These are phyloP conservation scores for Clitarchus hookeri DNA, from an alignment of 2,888 invertebrate species.

Conservation along the genomic window DNA sequence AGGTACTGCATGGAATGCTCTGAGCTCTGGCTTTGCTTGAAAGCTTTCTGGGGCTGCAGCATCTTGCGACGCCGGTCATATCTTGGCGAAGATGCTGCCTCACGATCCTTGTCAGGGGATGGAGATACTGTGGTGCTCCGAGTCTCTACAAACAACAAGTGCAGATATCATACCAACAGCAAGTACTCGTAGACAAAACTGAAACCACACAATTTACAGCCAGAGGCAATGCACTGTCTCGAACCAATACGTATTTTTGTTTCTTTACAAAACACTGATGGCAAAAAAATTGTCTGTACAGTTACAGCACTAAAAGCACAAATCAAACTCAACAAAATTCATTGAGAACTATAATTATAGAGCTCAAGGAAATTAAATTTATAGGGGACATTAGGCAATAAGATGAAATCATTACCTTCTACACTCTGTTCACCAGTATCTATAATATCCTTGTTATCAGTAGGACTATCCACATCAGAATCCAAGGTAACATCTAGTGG, in stretches of 20 bases:
- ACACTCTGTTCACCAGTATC: neutral
- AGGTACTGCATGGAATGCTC: neutral
- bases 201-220: too few relatives aligned
- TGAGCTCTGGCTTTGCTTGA: neutral
- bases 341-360: neutral
- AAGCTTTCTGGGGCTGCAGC: slow-evolving; percentile 36
- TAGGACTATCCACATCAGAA: slow-evolving; percentile 31
- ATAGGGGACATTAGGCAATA: neutral
- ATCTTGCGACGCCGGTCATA: slow-evolving; percentile 35
- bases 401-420: neutral
- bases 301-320: neutral
- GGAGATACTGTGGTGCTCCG: slow-evolving; percentile 7
- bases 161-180: neutral
- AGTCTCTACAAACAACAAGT: neutral
- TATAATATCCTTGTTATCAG: slow-evolving; percentile 18
- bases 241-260: neutral
- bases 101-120: neutral
- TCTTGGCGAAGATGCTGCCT: neutral
- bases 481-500: slow-evolving; percentile 35
- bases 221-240: too few relatives aligned
- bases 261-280: neutral
- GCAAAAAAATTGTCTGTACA: neutral
- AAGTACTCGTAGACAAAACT: too few relatives aligned
- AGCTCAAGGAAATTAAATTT: neutral
- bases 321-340: neutral